Evolutionary conservation across 2,888 invertebrate species (phyloP).

Genomic region (Dyspetes luteomarginatus): DNA sequence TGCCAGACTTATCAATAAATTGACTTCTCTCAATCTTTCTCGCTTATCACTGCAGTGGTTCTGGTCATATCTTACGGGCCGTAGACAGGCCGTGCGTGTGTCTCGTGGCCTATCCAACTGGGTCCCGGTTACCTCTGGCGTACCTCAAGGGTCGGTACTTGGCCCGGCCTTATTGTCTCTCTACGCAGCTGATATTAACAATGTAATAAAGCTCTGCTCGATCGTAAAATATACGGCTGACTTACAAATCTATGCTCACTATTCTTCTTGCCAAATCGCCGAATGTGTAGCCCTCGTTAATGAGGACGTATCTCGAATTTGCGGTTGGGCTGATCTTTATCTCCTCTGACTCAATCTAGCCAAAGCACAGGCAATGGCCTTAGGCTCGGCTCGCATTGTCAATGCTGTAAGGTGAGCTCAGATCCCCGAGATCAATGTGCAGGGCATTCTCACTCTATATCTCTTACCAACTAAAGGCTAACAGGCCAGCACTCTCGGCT

Average conservation of each 20-base stretch:
- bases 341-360: background rate
- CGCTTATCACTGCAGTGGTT: background rate
- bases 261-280: background rate
- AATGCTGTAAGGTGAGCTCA: background rate
- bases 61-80: constrained; percentile 17
- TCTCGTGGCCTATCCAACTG: background rate
- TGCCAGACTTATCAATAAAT: constrained; percentile 1
- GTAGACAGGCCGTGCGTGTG: background rate
- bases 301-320: background rate
- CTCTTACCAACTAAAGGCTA: background rate
- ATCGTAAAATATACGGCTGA: background rate
- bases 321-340: background rate
- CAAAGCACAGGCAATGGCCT: background rate
- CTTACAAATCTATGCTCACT: background rate
- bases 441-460: no score
- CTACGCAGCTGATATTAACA: background rate
- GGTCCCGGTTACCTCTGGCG: background rate
- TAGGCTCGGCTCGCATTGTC: background rate
- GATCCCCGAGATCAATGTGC: background rate
- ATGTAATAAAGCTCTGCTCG: background rate
- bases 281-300: background rate
- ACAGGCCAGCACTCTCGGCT: background rate
- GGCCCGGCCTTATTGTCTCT: background rate
- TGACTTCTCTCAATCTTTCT: background rate
- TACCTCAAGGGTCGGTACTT: background rate